These are phyloP conservation scores for Lepidurus packardi DNA, from an alignment of 1,140 invertebrate species.

Conservation along the genomic window DNA sequence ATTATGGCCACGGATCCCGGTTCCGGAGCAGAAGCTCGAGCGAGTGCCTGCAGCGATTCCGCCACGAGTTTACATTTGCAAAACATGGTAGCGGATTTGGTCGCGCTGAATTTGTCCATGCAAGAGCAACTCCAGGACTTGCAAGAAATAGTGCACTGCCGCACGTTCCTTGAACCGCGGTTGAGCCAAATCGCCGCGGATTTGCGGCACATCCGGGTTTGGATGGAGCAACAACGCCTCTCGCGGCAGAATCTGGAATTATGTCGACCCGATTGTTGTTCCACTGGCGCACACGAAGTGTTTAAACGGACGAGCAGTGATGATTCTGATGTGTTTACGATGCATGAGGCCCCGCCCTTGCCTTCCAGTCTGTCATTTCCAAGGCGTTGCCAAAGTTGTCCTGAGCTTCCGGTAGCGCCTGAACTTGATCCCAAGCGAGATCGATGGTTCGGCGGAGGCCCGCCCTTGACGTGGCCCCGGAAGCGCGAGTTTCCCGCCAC, in stretches of 20 bases:
- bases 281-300: not conserved
- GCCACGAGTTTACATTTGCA: not conserved
- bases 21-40: not conserved
- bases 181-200: not conserved
- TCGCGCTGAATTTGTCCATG: not conserved
- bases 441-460: not conserved
- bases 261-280: not conserved
- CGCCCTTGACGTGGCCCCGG: not conserved
- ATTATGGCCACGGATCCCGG: not conserved
- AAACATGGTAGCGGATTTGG: constrained; percentile 9
- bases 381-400: not conserved
- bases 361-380: not conserved
- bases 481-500: not conserved
- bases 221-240: constrained; percentile 4
- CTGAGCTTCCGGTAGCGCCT: not conserved
- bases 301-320: not conserved
- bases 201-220: not conserved
- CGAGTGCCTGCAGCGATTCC: not conserved
- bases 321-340: not conserved
- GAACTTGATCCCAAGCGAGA: not conserved
- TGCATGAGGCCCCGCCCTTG: not conserved
- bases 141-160: not conserved
- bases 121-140: constrained; percentile 13
- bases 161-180: not conserved
- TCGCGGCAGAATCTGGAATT: not conserved